Conservation (phyloP, 2,797 vertebrate species). For the Masticophis lateralis region DNA sequence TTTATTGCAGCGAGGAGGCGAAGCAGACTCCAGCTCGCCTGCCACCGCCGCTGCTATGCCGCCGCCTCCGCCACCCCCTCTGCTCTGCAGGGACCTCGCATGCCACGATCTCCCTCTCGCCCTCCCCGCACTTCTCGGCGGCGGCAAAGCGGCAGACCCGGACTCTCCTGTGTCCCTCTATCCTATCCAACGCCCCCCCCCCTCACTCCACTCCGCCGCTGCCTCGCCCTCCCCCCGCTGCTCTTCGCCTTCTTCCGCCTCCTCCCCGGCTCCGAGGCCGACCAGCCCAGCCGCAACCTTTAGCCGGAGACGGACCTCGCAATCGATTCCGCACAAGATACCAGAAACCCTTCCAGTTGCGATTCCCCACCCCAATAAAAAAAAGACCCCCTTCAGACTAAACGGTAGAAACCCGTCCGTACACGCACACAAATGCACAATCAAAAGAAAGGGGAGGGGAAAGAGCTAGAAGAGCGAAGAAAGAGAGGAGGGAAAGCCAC, state of each 20-base stretch:
- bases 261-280: constrained; percentile 67
- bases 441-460: constrained; percentile 62
- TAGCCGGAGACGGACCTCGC: constrained; percentile 82
- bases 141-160: constrained; percentile 31
- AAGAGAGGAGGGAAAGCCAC: constrained; percentile 60
- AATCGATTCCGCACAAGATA: constrained; percentile 62
- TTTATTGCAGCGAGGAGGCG: constrained; percentile 82
- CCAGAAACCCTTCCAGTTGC: constrained; percentile 57
- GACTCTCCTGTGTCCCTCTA: constrained; percentile 45
- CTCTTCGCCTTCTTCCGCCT: constrained; percentile 37
- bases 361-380: constrained; percentile 57
- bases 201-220: constrained; percentile 48
- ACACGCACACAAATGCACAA: constrained; percentile 67
- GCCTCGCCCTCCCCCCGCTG: constrained; percentile 38
- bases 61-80: constrained; percentile 49
- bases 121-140: constrained; percentile 42
- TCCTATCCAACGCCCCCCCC: neutral
- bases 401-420: constrained; percentile 67
- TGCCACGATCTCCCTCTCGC: constrained; percentile 59
- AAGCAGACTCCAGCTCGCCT: constrained; percentile 41
- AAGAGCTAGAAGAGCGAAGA: constrained; percentile 59
- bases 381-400: neutral
- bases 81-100: constrained; percentile 74
- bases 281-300: constrained; percentile 86
- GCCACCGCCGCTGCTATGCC: constrained; percentile 26